phyloP scores from a whole-genome alignment of 2,797 vertebrate species.

The Falco rusticolus region DNA sequence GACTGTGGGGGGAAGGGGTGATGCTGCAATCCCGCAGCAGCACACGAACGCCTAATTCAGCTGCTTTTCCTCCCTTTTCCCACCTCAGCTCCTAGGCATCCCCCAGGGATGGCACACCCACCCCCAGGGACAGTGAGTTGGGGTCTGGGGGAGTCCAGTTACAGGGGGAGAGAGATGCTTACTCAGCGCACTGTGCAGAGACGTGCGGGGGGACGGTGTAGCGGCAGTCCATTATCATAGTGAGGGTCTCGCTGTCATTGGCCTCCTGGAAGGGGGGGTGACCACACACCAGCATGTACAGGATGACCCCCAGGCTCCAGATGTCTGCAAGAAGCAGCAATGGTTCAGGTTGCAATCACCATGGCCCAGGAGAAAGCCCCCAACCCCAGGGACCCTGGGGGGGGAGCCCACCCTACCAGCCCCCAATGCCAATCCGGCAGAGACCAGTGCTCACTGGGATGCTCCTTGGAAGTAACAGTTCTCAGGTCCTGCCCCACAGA shows the following conservation, averaged over 20 bases:
- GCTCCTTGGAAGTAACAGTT: neutral
- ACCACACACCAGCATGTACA: slow-evolving; percentile 90
- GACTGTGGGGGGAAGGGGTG: slow-evolving; percentile 50
- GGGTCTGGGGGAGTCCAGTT: neutral
- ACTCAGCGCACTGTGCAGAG: slow-evolving; percentile 86
- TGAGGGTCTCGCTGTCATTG: slow-evolving; percentile 91
- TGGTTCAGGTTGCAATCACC: neutral
- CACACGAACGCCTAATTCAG: fast-evolving
- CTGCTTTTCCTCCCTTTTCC: neutral
- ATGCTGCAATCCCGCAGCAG: neutral
- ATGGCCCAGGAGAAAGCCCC: neutral
- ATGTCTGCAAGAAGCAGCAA: slow-evolving; percentile 78
- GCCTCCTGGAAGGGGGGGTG: slow-evolving; percentile 91
- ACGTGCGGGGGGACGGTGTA: slow-evolving; percentile 84
- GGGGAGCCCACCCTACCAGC: neutral
- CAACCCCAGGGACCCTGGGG: fast-evolving
- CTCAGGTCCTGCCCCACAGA: neutral
- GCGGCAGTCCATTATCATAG: slow-evolving; percentile 94
- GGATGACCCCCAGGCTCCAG: slow-evolving; percentile 90
- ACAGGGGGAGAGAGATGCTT: slow-evolving; percentile 36
- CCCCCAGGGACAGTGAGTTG: fast-evolving
- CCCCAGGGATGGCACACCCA: neutral
- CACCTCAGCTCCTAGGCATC: neutral
- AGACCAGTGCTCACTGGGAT: neutral
- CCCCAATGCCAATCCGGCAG: neutral